A percentile compares a stretch with the other conserved stretches of the same genome.
These are phyloP conservation scores for Cremastinae sp. DNA, from an alignment of 2,888 invertebrate genomes.

Conservation along the genomic window DNA sequence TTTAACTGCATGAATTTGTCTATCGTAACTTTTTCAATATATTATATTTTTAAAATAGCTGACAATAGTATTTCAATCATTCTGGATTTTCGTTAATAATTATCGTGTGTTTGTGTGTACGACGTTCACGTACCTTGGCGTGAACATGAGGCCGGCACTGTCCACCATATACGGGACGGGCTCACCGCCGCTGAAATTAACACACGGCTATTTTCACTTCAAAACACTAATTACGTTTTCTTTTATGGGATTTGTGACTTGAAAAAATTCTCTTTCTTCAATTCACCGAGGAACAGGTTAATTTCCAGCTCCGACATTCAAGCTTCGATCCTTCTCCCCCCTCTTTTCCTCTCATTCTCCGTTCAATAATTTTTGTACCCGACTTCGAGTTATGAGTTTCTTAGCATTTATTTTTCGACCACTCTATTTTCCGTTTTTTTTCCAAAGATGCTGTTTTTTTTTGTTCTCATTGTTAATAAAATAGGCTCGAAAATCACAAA, in stretches of 20 bases:
- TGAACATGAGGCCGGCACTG: constrained; percentile 81
- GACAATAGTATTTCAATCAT: not conserved
- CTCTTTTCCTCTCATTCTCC: constrained; percentile 19
- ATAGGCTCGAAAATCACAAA: constrained; percentile 64
- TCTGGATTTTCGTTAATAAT: constrained; percentile 13
- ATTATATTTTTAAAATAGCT: too few species aligned
- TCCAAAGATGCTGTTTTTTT: not conserved
- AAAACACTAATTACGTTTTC: constrained; percentile 65
- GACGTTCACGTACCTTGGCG: constrained; percentile 82
- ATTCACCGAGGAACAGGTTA: constrained; percentile 36
- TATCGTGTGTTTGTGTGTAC: constrained; percentile 62
- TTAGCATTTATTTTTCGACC: constrained; percentile 39
- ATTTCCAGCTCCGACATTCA: constrained; percentile 48
- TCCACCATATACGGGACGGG: constrained; percentile 81
- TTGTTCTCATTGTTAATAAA: not conserved
- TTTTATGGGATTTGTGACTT: constrained; percentile 11
- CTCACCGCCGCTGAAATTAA: constrained; percentile 79
- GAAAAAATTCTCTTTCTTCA: constrained; percentile 2
- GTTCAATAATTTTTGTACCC: constrained; percentile 9
- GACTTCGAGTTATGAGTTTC: too few species aligned
- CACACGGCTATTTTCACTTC: constrained; percentile 72
- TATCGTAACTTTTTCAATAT: too few species aligned
- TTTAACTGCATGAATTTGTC: too few species aligned
- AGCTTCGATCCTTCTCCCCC: constrained; percentile 21
- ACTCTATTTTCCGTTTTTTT: constrained; percentile 33